Conservation (phyloP, 2,113 vertebrate genomes). For the Leptodactylus fuscus region DNA sequence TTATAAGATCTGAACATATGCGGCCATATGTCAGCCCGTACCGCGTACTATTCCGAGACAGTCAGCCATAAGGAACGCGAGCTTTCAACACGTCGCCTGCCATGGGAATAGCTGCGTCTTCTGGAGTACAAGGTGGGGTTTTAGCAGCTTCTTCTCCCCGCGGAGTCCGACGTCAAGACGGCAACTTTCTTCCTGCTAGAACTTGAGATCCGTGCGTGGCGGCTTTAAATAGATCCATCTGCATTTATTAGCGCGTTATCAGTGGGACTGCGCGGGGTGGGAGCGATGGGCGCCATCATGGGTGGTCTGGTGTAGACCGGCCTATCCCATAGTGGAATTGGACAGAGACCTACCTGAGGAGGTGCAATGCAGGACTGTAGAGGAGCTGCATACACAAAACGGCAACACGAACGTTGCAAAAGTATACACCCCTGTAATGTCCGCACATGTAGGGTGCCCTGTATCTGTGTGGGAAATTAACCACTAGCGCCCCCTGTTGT, state of each 20-base stretch:
- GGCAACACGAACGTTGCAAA: neutral
- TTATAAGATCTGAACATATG: conserved; percentile 53
- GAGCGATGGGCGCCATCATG: too few species aligned
- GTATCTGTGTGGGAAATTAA: too few species aligned
- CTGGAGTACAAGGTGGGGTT: neutral
- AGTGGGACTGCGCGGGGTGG: too few species aligned
- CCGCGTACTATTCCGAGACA: conserved; percentile 43
- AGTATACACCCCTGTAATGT: too few species aligned
- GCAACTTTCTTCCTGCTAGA: neutral
- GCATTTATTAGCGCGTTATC: neutral
- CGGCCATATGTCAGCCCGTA: conserved; percentile 44
- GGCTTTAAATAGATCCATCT: neutral
- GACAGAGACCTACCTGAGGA: too few species aligned
- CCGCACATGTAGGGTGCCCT: too few species aligned
- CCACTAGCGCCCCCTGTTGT: too few species aligned
- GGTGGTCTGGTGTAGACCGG: too few species aligned
- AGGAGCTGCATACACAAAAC: neutral
- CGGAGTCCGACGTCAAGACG: neutral
- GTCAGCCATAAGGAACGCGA: conserved; percentile 50
- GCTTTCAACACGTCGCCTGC: conserved; percentile 37
- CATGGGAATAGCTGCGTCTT: conserved; percentile 12
- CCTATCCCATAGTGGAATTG: too few species aligned
- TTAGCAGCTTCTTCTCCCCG: conserved; percentile 24
- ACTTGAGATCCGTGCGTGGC: neutral
- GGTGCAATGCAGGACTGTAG: too few species aligned